Percentiles rank a stretch among this genome's conserved stretches.
These are phyloP conservation scores for Polylopha cassiicola DNA, from an alignment of 2,888 invertebrate genomes.

Conservation along the genomic window DNA sequence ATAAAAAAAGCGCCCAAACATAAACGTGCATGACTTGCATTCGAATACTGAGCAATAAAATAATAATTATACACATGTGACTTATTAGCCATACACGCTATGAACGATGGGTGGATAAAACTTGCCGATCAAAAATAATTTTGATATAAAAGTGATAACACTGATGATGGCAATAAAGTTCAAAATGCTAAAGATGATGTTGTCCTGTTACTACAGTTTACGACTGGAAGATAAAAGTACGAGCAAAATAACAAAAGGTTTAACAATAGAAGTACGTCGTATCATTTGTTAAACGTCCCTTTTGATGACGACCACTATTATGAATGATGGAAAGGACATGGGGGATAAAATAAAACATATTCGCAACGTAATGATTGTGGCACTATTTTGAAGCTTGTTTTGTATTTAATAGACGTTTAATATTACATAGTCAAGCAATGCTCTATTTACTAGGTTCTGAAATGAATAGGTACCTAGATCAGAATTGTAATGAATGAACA, in stretches of 20 bases:
- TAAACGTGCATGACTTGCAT: conserved; percentile 62
- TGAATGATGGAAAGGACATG: conserved; percentile 63
- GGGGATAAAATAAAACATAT: conserved; percentile 46
- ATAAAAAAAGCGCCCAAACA: conserved; percentile 54
- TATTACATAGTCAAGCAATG: no score
- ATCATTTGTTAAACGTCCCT: conserved; percentile 77
- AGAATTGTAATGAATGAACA: not conserved
- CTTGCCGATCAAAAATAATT: conserved; percentile 24
- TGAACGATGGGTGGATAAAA: conserved; percentile 54
- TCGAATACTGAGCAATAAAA: conserved; percentile 67
- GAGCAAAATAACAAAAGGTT: conserved; percentile 69
- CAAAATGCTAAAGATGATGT: conserved; percentile 23
- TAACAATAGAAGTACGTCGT: conserved; percentile 71
- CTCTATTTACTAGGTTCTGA: no score
- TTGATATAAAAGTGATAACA: conserved; percentile 24
- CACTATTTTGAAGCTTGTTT: no score
- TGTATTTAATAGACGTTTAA: no score
- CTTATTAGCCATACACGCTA: conserved; percentile 68
- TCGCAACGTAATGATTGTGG: conserved; percentile 34
- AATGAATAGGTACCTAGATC: not conserved
- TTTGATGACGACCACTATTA: conserved; percentile 72
- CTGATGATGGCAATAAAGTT: conserved; percentile 22
- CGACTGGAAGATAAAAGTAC: conserved; percentile 37
- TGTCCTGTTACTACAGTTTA: conserved; percentile 38
- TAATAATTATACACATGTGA: conserved; percentile 76